Evolutionary conservation across 2,113 vertebrate genomes (phyloP).

Genomic region (Candoia aspera): DNA sequence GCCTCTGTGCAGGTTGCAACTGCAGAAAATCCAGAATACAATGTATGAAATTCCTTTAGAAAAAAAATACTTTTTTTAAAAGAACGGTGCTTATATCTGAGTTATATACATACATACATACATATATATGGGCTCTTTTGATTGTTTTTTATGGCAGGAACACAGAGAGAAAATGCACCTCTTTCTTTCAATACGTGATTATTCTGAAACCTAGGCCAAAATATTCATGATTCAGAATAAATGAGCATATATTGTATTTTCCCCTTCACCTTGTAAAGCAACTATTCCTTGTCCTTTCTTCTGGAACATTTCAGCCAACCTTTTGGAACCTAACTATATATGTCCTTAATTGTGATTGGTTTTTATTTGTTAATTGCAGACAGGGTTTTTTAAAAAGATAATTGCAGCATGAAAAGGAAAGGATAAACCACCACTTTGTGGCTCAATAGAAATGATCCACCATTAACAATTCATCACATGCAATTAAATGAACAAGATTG

Average conservation of each 20-base stretch:
- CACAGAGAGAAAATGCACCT: not conserved
- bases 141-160: not conserved
- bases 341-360: not conserved
- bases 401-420: not conserved
- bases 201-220: not conserved
- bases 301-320: not conserved
- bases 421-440: not conserved
- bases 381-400: not conserved
- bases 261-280: not conserved
- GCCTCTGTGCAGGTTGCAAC: not conserved
- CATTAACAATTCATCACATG: not conserved
- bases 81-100: not conserved
- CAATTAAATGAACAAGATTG: not conserved
- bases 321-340: not conserved
- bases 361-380: not conserved
- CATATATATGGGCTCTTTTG: not conserved
- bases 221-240: not conserved
- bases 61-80: not conserved
- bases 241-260: not conserved
- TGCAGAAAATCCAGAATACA: not conserved
- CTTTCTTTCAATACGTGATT: not conserved
- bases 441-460: not conserved
- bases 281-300: not conserved
- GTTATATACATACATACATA: not conserved
- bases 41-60: not conserved